Percentiles rank a stretch among this genome's conserved stretches.
These are phyloP conservation scores for Euschistus heros DNA, from an alignment of 1,140 invertebrate species.

Conservation along the genomic window DNA sequence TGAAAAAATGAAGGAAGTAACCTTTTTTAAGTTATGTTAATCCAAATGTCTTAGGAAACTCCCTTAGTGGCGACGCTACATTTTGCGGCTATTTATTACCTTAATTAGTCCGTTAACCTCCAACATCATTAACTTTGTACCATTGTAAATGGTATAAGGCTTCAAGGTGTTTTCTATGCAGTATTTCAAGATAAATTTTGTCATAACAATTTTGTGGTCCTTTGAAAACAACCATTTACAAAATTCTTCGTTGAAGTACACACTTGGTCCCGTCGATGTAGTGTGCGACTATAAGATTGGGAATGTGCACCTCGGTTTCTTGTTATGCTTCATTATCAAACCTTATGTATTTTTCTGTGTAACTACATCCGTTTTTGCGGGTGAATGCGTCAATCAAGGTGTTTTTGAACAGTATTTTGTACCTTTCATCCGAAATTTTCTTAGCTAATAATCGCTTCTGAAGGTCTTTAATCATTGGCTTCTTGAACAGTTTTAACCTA, in stretches of 20 bases:
- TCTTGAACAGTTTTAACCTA: no score
- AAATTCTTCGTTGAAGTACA: background rate
- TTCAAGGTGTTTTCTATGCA: background rate
- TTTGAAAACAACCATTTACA: background rate
- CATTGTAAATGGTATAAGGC: background rate
- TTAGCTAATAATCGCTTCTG: no score
- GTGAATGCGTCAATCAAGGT: no score
- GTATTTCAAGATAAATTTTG: background rate
- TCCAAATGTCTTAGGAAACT: background rate
- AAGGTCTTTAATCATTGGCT: no score
- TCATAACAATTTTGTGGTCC: background rate
- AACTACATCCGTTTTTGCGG: background rate
- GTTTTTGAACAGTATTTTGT: no score
- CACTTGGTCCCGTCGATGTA: background rate
- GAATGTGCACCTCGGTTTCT: background rate
- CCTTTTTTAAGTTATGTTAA: background rate
- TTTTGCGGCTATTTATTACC: background rate
- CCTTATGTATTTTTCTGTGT: background rate
- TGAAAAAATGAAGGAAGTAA: background rate
- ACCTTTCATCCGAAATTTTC: no score
- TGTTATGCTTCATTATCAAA: background rate
- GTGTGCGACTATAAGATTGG: background rate
- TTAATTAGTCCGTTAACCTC: background rate
- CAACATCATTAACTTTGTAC: background rate
- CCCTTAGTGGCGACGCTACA: background rate